Conservation (phyloP, 2,797 vertebrate genomes). For the Gila robusta region DNA sequence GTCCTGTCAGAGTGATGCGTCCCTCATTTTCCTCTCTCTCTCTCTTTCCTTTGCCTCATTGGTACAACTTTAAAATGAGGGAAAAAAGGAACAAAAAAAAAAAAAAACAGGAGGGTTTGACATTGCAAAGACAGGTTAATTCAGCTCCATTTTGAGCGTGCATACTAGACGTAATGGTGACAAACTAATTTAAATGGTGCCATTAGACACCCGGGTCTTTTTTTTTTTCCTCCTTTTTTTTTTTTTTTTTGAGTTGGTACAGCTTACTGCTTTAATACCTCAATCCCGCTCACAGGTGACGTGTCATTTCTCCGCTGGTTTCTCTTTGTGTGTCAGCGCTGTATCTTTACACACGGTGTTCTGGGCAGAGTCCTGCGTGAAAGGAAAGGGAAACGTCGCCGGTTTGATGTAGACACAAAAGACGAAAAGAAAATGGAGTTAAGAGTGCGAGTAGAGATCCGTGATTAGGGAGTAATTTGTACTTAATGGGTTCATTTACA, state of each 20-base stretch:
- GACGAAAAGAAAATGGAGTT: conserved; percentile 8
- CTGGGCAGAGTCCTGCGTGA: conserved; percentile 15
- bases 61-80: conserved; percentile 26
- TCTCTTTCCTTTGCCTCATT: conserved; percentile 36
- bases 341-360: conserved; percentile 38
- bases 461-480: conserved; percentile 23
- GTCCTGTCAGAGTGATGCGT: conserved; percentile 81
- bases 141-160: conserved; percentile 54
- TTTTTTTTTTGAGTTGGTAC: conserved; percentile 26
- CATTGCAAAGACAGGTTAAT: conserved; percentile 66
- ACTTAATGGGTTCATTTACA: conserved; percentile 22
- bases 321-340: conserved; percentile 35
- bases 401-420: conserved; percentile 18
- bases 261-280: conserved; percentile 55
- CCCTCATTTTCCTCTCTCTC: conserved; percentile 42
- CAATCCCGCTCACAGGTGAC: conserved; percentile 22
- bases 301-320: conserved; percentile 39
- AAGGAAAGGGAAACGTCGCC: conserved; percentile 12
- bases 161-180: conserved; percentile 52
- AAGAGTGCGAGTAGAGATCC: not conserved
- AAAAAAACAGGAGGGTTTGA: conserved; percentile 53
- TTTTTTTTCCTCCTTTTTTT: conserved; percentile 36
- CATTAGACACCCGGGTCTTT: conserved; percentile 57
- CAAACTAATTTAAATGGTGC: conserved; percentile 61
- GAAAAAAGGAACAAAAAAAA: conserved; percentile 2